Base-by-base conservation (phyloP, 2,888 invertebrate genomes). In the Phasia obesa region DNA sequence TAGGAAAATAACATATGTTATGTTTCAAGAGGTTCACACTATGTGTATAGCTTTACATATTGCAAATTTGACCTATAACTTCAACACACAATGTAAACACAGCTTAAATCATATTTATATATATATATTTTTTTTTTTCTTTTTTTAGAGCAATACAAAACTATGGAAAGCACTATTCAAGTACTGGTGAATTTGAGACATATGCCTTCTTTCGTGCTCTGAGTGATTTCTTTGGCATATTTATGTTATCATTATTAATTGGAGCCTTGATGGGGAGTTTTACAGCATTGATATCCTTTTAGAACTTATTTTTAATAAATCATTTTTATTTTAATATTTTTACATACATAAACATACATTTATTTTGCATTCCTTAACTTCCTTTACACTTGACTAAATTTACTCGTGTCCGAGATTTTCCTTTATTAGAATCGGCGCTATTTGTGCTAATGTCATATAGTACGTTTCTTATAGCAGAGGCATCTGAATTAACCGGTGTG, bases 361-460 rank as follows among this genome's bases (percentile, higher is more conserved):
- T 42, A 47, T 19, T 6, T 13, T 55, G n/a, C n/a, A 84, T 81
- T 87, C 88, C 89, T 89, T 91, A 89, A 90, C 88, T 88, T 85
- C 75, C 85, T 81, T 77, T 85, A 88, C 92, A 96, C 94, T 93
- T 98, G 93, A 98, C 98, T 0, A 98, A 98, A 93, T 98, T 97
- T 91, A 98, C 98, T 11, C 94, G 97, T 88, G 96, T 99, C 19
- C 93, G 97, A 82, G 99, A 99, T 88, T 98, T 98, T 93, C 98
- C 99, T 0, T 92, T 99, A 51, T 92, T 99, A 87, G 99, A 99
- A 91, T 98, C 98, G 0, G 97, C 98, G 0, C 93, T 99, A 51
- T 99, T 99, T 92, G 97, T 99, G 67, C 94, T 99, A 71, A 98
- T 98, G 97, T 99, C 99, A 0, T 99, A 99, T 91, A 96, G 97